Evolutionary conservation across 1,140 invertebrate genomes (phyloP).

Genomic region (Trichonephila clavipes): DNA sequence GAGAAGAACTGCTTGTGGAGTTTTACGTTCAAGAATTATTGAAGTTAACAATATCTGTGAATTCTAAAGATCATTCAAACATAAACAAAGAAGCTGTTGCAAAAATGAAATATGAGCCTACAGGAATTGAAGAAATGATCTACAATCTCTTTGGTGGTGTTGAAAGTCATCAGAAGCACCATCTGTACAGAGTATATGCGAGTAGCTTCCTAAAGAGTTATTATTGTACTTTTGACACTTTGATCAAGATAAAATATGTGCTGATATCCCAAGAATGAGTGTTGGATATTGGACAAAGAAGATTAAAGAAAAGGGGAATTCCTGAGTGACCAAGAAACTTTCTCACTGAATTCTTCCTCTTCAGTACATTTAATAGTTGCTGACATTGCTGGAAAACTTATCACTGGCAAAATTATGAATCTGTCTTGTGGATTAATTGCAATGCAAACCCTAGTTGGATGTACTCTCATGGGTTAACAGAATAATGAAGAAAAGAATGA

Average conservation of each 20-base stretch:
- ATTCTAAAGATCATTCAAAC: neutral
- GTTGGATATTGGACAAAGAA: neutral
- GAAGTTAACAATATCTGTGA: neutral
- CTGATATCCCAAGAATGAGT: neutral
- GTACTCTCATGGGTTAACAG: slow-evolving; percentile 12
- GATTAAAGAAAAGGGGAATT: neutral
- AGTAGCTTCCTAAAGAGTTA: neutral
- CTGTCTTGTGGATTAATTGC: slow-evolving; percentile 9
- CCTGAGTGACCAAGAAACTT: neutral
- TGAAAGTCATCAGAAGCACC: slow-evolving; percentile 13
- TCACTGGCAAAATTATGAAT: slow-evolving; percentile 1
- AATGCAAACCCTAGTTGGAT: slow-evolving; percentile 30
- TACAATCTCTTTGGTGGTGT: slow-evolving; percentile 30
- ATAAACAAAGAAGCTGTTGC: neutral
- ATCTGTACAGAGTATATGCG: neutral
- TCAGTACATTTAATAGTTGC: slow-evolving; percentile 17
- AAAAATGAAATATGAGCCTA: neutral
- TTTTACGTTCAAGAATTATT: slow-evolving; percentile 75
- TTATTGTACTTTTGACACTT: slow-evolving; percentile 1
- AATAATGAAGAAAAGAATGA: too few species aligned
- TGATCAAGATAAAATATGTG: slow-evolving; percentile 47
- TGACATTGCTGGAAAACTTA: slow-evolving; percentile 33
- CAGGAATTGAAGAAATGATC: neutral
- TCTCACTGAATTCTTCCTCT: too few species aligned
- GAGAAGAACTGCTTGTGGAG: slow-evolving; percentile 76